A percentile compares a stretch with the other conserved stretches of the same genome.
These are phyloP conservation scores for Heliconius melpomene DNA, from an alignment of 1,140 invertebrate genomes.

Conservation along the genomic window DNA sequence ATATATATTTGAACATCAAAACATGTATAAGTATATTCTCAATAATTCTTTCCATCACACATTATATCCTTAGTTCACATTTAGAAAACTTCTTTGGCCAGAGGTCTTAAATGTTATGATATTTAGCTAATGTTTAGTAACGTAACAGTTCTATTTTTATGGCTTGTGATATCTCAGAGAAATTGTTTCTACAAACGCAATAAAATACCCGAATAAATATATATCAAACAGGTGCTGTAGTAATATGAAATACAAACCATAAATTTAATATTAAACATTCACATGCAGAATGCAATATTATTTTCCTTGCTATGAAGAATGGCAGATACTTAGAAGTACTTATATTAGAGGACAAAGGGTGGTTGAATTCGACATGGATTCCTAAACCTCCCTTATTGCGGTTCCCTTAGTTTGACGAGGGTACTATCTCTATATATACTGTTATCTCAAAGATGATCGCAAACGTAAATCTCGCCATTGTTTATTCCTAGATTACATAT, in stretches of 20 bases:
- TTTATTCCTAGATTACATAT: neutral
- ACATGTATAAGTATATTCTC: too few relatives aligned
- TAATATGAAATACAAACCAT: too few relatives aligned
- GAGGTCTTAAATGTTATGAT: neutral
- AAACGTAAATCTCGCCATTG: neutral
- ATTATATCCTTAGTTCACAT: neutral
- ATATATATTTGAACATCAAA: neutral
- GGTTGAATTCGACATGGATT: constrained; percentile 7
- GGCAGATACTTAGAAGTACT: neutral
- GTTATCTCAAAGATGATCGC: constrained; percentile 6
- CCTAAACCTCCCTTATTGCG: constrained; percentile 6
- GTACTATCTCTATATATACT: neutral
- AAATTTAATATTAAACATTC: too few relatives aligned
- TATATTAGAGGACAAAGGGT: neutral
- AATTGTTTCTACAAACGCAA: neutral
- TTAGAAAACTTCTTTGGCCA: neutral
- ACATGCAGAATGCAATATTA: neutral
- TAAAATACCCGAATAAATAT: neutral
- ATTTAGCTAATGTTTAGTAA: neutral
- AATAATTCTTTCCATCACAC: too few relatives aligned
- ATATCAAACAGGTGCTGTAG: too few relatives aligned
- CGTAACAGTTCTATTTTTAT: neutral
- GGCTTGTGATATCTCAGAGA: neutral
- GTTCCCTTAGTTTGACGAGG: constrained; percentile 10
- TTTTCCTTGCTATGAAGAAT: neutral